Conservation (phyloP, 1,140 invertebrate genomes). For the Achatina immaculata region DNA sequence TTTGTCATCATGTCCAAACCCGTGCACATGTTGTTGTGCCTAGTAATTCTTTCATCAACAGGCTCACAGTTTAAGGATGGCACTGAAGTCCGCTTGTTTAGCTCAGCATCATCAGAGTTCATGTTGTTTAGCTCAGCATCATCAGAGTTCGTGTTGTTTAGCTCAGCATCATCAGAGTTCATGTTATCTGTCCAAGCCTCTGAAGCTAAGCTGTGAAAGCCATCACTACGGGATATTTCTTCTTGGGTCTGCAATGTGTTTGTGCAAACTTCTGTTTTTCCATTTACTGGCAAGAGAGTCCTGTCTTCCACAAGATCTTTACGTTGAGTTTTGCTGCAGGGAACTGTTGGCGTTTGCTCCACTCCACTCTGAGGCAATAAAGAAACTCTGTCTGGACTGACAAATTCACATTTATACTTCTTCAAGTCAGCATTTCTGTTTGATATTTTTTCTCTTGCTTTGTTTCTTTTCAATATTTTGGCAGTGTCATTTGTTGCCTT, state of each 20-base stretch:
- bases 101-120: too few species aligned
- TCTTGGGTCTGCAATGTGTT: neutral
- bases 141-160: too few species aligned
- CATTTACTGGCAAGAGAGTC: too few species aligned
- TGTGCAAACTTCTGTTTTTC: neutral
- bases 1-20: neutral
- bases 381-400: conserved; percentile 5
- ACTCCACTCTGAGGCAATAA: conserved; percentile 13
- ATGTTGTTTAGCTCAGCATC: too few species aligned
- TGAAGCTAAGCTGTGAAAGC: neutral
- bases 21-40: neutral
- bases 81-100: too few species aligned
- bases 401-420: neutral
- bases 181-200: neutral
- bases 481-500: neutral
- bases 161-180: neutral
- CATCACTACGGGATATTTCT: neutral
- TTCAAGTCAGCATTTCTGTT: too few species aligned
- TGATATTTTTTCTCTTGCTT: neutral
- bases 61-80: too few species aligned
- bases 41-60: neutral
- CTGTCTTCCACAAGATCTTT: too few species aligned
- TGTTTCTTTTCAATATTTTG: neutral
- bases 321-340: too few species aligned
- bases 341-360: too few species aligned